Percentiles rank a stretch among this genome's conserved stretches.
Evolutionary conservation across 2,888 invertebrate species (phyloP).

Genomic region (Glaucopsyche alexis): DNA sequence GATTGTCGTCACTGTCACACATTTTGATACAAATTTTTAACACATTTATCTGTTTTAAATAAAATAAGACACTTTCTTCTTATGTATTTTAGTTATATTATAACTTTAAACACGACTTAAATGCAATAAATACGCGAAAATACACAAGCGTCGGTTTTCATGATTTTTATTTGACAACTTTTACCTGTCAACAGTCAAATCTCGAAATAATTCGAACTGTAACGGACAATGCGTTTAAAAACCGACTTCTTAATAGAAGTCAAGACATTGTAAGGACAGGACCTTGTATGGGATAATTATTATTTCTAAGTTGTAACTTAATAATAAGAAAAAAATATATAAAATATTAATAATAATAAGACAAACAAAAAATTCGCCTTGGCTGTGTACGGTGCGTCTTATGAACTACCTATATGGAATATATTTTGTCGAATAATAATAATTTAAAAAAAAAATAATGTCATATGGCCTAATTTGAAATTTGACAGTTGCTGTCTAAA

Average conservation of each 20-base stretch:
- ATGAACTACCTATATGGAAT: neutral
- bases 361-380: neutral
- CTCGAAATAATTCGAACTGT: neutral
- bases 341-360: too few relatives aligned
- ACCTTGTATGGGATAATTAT: too few relatives aligned
- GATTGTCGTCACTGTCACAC: conserved; percentile 58
- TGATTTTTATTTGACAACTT: conserved; percentile 9
- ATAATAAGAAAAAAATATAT: too few relatives aligned
- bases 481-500: too few relatives aligned
- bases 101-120: neutral
- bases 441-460: neutral
- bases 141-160: conserved; percentile 9
- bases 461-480: too few relatives aligned
- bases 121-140: neutral
- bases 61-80: neutral
- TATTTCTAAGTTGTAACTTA: too few relatives aligned
- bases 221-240: neutral
- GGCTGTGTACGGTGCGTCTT: neutral
- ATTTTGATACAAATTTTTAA: conserved; percentile 38
- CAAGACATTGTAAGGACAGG: neutral
- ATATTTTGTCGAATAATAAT: neutral
- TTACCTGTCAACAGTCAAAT: conserved; percentile 1
- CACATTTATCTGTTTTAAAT: neutral
- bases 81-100: neutral
- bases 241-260: neutral